Base-by-base conservation (phyloP, 2,888 invertebrate genomes). In the Pammene fasciana region DNA sequence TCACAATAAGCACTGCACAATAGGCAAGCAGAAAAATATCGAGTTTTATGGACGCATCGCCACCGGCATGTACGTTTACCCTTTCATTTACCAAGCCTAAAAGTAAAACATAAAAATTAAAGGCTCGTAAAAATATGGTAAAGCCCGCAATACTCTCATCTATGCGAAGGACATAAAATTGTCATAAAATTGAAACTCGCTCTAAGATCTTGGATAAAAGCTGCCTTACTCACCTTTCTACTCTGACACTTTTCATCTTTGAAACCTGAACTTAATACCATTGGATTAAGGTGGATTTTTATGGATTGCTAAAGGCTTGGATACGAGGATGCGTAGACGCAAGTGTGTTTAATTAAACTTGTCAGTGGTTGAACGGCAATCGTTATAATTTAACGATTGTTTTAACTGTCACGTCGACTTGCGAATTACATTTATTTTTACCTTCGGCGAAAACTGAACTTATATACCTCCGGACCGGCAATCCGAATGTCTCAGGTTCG, bases 381-480 rank as follows among this genome's bases (percentile, higher is more conserved):
- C 66, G 66, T 67, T 43, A 52, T 59, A 16, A 45, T 60, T 67
- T 67, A 59, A 67, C 59, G 59, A 52, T 67, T 45, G 59, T 59
- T 55, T 64, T 64, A 43, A 48, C 38, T 46, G n/a, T 7, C 50
- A 50, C 50, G 48, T 41, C 10, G 48, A 14, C 34, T 52, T 9
- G 34, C 52, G 34, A 60, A 43, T 59, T 67, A 67, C 57, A 60
- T 52, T 59, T 45, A 67, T 60, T 16, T 43, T 48, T 43, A 45
- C 13, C 59, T 34, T 54, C 34, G 34, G 36, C 7, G 18, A 13
- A 41, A 41, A 62, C n/a, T 9, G 14, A n/a, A n/a, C n/a, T n/a
- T n/a, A n/a, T n/a, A n/a, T n/a, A n/a, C n/a, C n/a, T n/a, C n/a
- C n/a, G n/a, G n/a, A n/a, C n/a, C n/a, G n/a, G n/a, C n/a, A n/a